These are phyloP conservation scores for Propithecus deckenii DNA, from an alignment of 2,797 vertebrate species.

Conservation along the genomic window DNA sequence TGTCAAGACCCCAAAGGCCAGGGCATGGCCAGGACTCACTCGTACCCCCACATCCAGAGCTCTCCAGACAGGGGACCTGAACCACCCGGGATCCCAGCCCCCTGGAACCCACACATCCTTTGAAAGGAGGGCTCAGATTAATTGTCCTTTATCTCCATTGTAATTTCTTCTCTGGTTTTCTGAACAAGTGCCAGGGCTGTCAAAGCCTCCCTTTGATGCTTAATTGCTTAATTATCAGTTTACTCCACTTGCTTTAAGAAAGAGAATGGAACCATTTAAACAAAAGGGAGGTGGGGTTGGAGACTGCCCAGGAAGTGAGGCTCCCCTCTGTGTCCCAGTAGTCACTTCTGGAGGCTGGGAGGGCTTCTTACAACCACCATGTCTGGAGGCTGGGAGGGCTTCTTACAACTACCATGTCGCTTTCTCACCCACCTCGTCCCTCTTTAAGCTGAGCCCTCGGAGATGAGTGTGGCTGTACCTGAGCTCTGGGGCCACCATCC, in stretches of 20 bases:
- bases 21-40: not conserved
- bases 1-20: not conserved
- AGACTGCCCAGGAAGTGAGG: not conserved
- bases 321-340: not conserved
- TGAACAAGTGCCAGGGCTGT: slow-evolving; percentile 45
- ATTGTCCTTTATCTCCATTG: slow-evolving; percentile 9
- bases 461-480: not conserved
- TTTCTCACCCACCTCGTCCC: not conserved
- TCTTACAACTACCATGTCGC: not conserved
- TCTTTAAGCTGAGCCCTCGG: not conserved
- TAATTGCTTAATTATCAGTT: slow-evolving; percentile 78
- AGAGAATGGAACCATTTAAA: not conserved
- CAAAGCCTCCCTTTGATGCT: slow-evolving; percentile 65
- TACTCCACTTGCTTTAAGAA: slow-evolving; percentile 23
- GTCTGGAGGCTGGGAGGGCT: not conserved
- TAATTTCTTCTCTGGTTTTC: slow-evolving; percentile 25
- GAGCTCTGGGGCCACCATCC: not conserved
- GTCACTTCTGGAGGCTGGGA: not conserved
- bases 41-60: fast-evolving
- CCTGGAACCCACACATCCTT: not conserved
- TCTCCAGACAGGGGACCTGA: not conserved
- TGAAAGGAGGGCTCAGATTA: not conserved
- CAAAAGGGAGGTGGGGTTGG: not conserved
- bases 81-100: too few species aligned
- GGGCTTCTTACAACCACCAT: not conserved